A percentile compares a stretch with the other conserved stretches of the same genome.
These are phyloP conservation scores for Chrosomus eos DNA, from an alignment of 2,797 vertebrate genomes.

Conservation along the genomic window DNA sequence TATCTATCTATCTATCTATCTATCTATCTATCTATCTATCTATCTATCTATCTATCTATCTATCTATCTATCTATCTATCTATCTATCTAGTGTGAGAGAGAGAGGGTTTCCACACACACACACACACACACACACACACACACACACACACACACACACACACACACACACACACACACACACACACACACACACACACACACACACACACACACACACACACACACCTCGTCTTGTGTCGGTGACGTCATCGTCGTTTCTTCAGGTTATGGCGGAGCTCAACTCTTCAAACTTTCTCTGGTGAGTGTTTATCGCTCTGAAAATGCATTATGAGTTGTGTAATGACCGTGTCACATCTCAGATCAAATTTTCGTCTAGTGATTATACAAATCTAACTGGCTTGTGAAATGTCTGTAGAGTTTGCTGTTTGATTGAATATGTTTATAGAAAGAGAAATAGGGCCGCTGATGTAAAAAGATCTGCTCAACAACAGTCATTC, in stretches of 20 bases:
- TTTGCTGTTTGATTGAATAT: background rate
- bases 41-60: too few relatives aligned
- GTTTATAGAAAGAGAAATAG: background rate
- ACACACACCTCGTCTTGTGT: constrained; percentile 6
- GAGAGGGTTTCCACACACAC: too few relatives aligned
- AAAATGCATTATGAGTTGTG: background rate
- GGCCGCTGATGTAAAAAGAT: background rate
- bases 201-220: too few relatives aligned
- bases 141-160: too few relatives aligned
- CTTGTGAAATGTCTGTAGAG: background rate
- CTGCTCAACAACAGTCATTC: background rate
- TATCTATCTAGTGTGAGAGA: too few relatives aligned
- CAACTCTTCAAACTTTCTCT: constrained; percentile 78
- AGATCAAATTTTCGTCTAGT: background rate
- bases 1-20: too few relatives aligned
- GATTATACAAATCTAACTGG: background rate
- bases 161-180: too few relatives aligned
- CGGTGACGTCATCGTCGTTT: constrained; percentile 83
- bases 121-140: too few relatives aligned
- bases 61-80: too few relatives aligned
- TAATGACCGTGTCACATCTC: background rate
- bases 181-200: too few relatives aligned
- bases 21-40: too few relatives aligned
- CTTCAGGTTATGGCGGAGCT: constrained; percentile 84
- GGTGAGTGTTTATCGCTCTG: constrained; percentile 69